phyloP scores from a whole-genome alignment of 2,113 vertebrate species.

The Spizaetus ornatus region DNA sequence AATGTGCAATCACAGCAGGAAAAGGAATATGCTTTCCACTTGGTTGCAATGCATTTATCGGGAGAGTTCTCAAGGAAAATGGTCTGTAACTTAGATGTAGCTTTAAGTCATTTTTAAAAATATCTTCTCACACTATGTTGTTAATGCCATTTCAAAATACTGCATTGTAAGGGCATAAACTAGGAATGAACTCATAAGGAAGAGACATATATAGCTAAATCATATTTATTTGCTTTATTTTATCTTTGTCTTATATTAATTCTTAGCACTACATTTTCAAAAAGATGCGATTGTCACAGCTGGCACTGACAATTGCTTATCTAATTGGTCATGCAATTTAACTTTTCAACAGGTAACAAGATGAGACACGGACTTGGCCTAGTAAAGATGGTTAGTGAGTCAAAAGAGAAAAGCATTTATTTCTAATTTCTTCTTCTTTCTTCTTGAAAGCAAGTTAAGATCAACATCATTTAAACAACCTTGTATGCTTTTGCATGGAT shows the following conservation, averaged over 20 bases:
- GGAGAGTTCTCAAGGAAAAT: constrained; percentile 60
- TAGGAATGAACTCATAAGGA: neutral
- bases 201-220: neutral
- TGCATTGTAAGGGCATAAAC: constrained; percentile 6
- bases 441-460: neutral
- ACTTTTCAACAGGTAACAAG: constrained; percentile 22
- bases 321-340: constrained; percentile 22
- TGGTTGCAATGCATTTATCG: constrained; percentile 56
- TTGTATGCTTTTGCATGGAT: neutral
- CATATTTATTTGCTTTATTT: neutral
- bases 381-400: neutral
- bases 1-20: constrained; percentile 71
- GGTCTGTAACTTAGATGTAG: constrained; percentile 41
- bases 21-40: constrained; percentile 66
- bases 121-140: neutral
- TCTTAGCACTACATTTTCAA: neutral
- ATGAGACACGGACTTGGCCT: neutral
- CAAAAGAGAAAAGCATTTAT: neutral
- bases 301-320: neutral
- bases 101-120: constrained; percentile 51
- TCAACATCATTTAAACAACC: neutral
- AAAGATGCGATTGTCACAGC: neutral
- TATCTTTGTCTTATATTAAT: neutral
- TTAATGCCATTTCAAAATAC: constrained; percentile 23
- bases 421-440: neutral